Evolutionary conservation across 2,113 vertebrate species (phyloP).

Genomic region (Chaetodon auriga): DNA sequence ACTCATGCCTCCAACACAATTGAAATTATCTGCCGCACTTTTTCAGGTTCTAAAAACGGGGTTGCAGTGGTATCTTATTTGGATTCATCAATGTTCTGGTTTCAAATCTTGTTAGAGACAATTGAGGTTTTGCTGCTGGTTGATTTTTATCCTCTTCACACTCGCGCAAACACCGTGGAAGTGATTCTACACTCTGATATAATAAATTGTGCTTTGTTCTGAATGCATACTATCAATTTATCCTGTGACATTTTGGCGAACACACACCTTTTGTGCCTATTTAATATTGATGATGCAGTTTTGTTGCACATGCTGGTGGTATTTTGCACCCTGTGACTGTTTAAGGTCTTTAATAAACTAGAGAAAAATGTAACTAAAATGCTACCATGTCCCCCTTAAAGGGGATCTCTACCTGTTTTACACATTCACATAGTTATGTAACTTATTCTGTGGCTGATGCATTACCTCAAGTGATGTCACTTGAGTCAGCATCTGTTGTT

Average conservation of each 20-base stretch:
- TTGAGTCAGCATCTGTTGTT: not conserved
- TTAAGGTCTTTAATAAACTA: constrained; percentile 31
- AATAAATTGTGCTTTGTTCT: constrained; percentile 34
- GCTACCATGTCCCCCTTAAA: not conserved
- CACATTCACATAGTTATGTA: not conserved
- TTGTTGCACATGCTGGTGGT: constrained; percentile 26
- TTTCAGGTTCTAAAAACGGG: constrained; percentile 43
- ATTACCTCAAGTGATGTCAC: constrained; percentile 6
- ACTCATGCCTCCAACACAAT: constrained; percentile 42
- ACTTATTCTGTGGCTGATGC: not conserved
- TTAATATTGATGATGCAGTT: too few species aligned
- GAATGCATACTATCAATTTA: constrained; percentile 13
- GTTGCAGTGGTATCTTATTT: constrained; percentile 30
- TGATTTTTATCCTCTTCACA: constrained; percentile 14
- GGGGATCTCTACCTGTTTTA: not conserved
- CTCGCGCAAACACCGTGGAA: not conserved
- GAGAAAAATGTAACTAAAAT: constrained; percentile 3
- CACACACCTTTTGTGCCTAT: constrained; percentile 8
- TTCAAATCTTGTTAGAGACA: not conserved
- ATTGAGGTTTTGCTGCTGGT: not conserved
- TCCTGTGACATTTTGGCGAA: constrained; percentile 34
- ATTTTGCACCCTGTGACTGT: constrained; percentile 49
- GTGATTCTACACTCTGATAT: constrained; percentile 6
- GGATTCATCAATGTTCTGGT: not conserved
- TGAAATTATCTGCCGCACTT: constrained; percentile 45